Conservation (phyloP, 2,113 vertebrate genomes). For the Recurvirostra avosetta region DNA sequence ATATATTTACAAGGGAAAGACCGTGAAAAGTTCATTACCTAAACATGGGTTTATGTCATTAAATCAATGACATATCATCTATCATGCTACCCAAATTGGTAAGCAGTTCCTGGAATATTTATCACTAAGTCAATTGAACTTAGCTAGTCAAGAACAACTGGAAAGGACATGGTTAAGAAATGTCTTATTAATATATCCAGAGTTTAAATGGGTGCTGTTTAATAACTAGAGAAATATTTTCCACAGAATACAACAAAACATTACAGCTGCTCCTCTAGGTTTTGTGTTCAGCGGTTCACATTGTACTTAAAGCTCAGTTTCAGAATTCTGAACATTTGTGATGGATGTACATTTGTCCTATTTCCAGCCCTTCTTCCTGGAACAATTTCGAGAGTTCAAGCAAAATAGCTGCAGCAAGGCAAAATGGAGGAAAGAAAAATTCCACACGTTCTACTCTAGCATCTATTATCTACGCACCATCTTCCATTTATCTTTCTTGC, state of each 20-base stretch:
- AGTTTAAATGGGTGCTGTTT: not conserved
- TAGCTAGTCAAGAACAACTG: not conserved
- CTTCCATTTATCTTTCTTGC: not conserved
- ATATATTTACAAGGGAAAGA: not conserved
- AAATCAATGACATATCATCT: not conserved
- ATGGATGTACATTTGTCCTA: not conserved
- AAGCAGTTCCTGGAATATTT: not conserved
- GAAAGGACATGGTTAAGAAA: not conserved
- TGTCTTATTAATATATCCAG: not conserved
- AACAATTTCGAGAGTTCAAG: not conserved
- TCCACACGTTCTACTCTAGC: not conserved
- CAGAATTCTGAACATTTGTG: not conserved
- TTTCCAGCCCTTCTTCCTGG: not conserved
- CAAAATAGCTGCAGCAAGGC: conserved; percentile 13
- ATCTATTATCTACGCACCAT: not conserved
- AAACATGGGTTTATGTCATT: not conserved
- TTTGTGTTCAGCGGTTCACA: not conserved
- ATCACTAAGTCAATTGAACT: not conserved
- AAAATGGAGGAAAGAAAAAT: conserved; percentile 51
- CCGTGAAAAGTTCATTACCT: not conserved
- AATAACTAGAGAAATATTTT: not conserved
- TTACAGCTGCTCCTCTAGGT: not conserved
- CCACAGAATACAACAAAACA: not conserved
- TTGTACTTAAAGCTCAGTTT: not conserved
- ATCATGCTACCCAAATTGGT: not conserved